These are phyloP conservation scores for Halcyon leucocephala DNA, from an alignment of 2,797 vertebrate genomes.

Conservation along the genomic window DNA sequence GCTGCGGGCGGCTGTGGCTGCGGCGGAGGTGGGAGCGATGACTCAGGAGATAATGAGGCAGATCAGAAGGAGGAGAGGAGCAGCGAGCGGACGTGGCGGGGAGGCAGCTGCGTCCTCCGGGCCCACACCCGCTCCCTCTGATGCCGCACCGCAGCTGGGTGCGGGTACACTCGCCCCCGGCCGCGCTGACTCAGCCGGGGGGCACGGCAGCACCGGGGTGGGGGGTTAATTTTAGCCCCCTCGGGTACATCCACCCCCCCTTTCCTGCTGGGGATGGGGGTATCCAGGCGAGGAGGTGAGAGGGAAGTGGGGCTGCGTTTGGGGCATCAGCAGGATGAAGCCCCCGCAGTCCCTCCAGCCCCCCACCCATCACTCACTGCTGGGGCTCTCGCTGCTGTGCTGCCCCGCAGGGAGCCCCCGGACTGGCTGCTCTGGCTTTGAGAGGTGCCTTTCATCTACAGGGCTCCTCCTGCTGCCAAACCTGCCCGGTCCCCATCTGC, in stretches of 20 bases:
- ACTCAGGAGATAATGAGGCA: constrained; percentile 69
- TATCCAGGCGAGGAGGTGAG: fast-evolving
- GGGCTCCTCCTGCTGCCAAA: background rate
- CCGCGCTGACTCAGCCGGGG: constrained; percentile 66
- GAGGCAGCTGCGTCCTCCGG: constrained; percentile 62
- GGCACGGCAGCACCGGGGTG: background rate
- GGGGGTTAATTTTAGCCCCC: constrained; percentile 38
- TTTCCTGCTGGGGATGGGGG: background rate
- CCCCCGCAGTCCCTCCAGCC: background rate
- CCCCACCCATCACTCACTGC: fast-evolving
- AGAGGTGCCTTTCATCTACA: background rate
- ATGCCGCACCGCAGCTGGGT: constrained; percentile 32
- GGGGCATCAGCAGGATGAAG: background rate
- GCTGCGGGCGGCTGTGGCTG: constrained; percentile 52
- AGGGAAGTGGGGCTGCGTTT: background rate
- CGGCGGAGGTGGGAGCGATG: constrained; percentile 58
- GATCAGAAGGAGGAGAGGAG: constrained; percentile 59
- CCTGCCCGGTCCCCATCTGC: background rate
- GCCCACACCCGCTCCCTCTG: constrained; percentile 25
- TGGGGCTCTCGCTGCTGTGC: fast-evolving
- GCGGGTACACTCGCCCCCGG: background rate
- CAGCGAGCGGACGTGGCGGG: background rate
- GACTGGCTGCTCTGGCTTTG: fast-evolving
- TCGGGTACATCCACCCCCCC: background rate
- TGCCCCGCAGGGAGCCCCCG: fast-evolving